phyloP scores from a whole-genome alignment of 1,140 invertebrate species.

The Eubasilissa regina region DNA sequence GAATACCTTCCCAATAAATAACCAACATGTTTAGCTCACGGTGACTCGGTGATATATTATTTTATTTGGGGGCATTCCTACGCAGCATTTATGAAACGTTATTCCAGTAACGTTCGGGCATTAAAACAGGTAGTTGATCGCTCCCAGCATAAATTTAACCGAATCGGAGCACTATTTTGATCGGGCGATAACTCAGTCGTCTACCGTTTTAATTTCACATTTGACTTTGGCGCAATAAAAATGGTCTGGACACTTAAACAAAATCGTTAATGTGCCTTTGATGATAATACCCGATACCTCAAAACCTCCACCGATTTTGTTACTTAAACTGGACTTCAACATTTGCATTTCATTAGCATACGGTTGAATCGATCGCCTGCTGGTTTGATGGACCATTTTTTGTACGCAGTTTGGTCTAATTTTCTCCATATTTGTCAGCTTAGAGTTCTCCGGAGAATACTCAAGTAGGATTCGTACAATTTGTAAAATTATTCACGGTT shows the following conservation, averaged over 20 bases:
- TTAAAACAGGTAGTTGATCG: constrained; percentile 42
- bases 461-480: constrained; percentile 62
- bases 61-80: constrained; percentile 35
- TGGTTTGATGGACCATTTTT: constrained; percentile 47
- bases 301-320: constrained; percentile 68
- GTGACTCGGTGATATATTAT: constrained; percentile 37
- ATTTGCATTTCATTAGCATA: constrained; percentile 73
- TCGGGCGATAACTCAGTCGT: constrained; percentile 44
- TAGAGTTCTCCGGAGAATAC: background rate
- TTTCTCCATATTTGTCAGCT: constrained; percentile 33
- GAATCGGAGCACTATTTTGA: constrained; percentile 42
- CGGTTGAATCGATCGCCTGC: constrained; percentile 55
- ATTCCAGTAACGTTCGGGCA: constrained; percentile 44
- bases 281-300: constrained; percentile 62
- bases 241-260: constrained; percentile 44
- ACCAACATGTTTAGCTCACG: constrained; percentile 34
- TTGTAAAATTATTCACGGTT: constrained; percentile 61
- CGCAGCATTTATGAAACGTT: constrained; percentile 29
- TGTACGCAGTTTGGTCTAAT: constrained; percentile 30
- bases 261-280: constrained; percentile 65
- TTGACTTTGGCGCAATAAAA: constrained; percentile 41
- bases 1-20: constrained; percentile 37
- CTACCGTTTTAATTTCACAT: constrained; percentile 53
- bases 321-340: constrained; percentile 67
- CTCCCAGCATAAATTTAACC: constrained; percentile 15